These are phyloP conservation scores for Jacana jacana DNA, from an alignment of 2,113 vertebrate species.

Conservation along the genomic window DNA sequence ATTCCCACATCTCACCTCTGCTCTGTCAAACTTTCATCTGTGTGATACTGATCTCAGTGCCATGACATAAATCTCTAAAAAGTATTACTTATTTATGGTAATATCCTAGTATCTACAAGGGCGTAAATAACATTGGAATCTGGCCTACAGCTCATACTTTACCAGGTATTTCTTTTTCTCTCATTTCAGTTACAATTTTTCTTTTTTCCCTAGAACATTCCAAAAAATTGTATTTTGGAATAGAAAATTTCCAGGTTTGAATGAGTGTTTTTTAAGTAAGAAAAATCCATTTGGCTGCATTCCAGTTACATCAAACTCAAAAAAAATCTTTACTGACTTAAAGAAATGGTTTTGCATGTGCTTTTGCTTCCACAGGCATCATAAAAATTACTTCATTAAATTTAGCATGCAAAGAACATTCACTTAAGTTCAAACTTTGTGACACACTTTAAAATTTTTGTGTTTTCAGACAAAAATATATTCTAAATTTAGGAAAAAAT, in stretches of 20 bases:
- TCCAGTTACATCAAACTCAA: not conserved
- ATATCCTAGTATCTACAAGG: not conserved
- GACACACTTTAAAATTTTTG: not conserved
- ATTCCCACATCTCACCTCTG: not conserved
- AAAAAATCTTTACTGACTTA: not conserved
- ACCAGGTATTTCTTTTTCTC: not conserved
- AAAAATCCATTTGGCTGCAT: not conserved
- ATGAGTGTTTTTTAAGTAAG: not conserved
- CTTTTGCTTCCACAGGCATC: not conserved
- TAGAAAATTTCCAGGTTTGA: not conserved
- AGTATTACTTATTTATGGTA: not conserved
- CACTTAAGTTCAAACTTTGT: not conserved
- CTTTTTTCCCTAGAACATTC: not conserved
- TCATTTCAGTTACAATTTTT: not conserved
- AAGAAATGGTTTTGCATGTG: not conserved
- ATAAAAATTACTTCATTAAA: not conserved
- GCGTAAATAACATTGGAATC: not conserved
- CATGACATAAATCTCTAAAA: not conserved
- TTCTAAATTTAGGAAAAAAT: not conserved
- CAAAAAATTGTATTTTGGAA: not conserved
- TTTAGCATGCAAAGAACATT: not conserved
- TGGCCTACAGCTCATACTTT: not conserved
- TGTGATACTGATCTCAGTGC: not conserved
- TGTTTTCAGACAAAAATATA: not conserved
- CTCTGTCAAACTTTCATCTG: not conserved